Conservation (phyloP, 1,140 invertebrate genomes). For the Pseudomyrmex gracilis region DNA sequence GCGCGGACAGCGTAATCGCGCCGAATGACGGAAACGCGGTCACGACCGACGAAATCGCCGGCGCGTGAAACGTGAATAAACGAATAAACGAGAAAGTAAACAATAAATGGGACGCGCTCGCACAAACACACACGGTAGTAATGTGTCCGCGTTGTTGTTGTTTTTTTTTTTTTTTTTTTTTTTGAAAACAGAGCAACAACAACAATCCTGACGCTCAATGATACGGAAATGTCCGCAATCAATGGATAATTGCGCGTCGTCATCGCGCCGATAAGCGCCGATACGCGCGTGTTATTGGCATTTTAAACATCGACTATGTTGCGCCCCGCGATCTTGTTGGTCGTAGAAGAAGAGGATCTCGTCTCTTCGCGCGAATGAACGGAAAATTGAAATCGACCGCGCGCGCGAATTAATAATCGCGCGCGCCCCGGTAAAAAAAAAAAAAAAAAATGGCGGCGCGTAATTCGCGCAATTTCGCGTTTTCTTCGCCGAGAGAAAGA, state of each 20-base stretch:
- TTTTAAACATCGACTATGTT: not conserved
- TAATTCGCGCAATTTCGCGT: slow-evolving; percentile 34
- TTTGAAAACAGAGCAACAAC: not conserved
- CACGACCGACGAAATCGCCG: slow-evolving; percentile 39
- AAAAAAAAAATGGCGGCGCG: slow-evolving; percentile 25
- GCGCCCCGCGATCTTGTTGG: not conserved
- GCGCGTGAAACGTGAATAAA: slow-evolving; percentile 28
- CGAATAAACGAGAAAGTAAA: slow-evolving; percentile 33
- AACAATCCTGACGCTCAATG: not conserved
- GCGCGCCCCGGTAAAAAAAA: not conserved
- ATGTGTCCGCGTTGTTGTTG: too few species aligned
- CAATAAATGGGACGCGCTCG: slow-evolving; percentile 20
- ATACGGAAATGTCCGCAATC: not conserved
- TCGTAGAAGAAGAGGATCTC: not conserved
- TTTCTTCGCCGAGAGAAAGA: not conserved
- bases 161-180: not conserved
- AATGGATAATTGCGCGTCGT: slow-evolving; percentile 1
- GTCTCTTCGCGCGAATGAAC: not conserved
- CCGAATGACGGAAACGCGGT: slow-evolving; percentile 50
- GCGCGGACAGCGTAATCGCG: slow-evolving; percentile 39
- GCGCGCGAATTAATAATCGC: slow-evolving; percentile 1
- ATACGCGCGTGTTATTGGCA: not conserved
- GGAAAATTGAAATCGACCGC: not conserved
- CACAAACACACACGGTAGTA: too few species aligned
- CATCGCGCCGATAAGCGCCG: not conserved